phyloP scores from a whole-genome alignment of 1,140 invertebrate species.

The Belonocnema kinseyi region DNA sequence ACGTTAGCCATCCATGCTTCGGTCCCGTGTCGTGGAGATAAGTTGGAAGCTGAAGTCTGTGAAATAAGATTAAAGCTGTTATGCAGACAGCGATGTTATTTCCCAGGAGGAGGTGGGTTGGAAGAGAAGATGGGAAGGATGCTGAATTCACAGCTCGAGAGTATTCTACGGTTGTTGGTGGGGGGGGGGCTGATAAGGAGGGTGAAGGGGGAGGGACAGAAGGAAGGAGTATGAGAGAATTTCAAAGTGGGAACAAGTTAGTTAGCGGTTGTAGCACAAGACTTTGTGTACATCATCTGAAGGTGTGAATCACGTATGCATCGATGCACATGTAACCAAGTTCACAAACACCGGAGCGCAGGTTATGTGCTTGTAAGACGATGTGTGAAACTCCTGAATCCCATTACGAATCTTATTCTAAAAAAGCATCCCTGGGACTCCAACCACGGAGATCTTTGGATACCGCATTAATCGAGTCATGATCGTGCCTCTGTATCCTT shows the following conservation, averaged over 20 bases:
- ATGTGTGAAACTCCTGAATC: neutral
- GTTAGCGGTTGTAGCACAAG: constrained; percentile 58
- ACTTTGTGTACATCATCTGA: neutral
- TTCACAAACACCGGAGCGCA: neutral
- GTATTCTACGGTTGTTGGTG: neutral
- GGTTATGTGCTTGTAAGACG: constrained; percentile 2
- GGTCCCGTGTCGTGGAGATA: neutral
- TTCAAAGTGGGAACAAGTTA: constrained; percentile 59
- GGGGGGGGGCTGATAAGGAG: constrained; percentile 52
- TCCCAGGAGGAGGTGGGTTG: constrained; percentile 42
- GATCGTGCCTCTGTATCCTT: constrained; percentile 25
- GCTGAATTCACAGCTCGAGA: constrained; percentile 43
- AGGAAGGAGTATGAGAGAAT: constrained; percentile 41
- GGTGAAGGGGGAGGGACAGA: too few relatives aligned
- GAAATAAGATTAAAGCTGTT: constrained; percentile 57
- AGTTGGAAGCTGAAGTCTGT: constrained; percentile 43
- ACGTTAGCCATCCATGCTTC: neutral
- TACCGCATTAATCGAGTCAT: constrained; percentile 27
- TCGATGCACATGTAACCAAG: neutral
- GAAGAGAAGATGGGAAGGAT: constrained; percentile 44
- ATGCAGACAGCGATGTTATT: constrained; percentile 54
- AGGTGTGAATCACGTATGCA: neutral
- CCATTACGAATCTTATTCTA: too few relatives aligned
- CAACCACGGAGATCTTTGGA: neutral
- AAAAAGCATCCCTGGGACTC: too few relatives aligned